phyloP scores from a whole-genome alignment of 2,888 invertebrate genomes.

The Heteropelma amictum region DNA sequence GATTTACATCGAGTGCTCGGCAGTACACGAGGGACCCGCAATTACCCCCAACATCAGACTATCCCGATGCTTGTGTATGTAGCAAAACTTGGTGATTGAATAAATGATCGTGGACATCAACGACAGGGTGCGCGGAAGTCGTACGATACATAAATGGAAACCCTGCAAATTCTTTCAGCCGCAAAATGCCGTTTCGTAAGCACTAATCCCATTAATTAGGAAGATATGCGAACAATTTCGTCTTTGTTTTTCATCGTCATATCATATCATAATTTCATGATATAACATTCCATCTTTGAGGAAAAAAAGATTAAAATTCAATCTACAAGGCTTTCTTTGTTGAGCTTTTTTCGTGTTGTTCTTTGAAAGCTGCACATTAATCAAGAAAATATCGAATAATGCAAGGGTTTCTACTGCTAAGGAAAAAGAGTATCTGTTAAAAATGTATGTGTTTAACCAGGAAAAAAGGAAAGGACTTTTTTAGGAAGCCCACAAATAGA shows the following conservation, averaged over 20 bases:
- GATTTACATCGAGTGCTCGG: constrained; percentile 35
- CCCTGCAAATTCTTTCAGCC: constrained; percentile 1
- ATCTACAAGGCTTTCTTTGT: neutral
- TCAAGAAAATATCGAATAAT: too few relatives aligned
- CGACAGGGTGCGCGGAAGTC: constrained; percentile 22
- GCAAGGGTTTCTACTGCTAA: neutral
- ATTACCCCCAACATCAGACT: constrained; percentile 1
- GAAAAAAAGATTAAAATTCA: too few relatives aligned
- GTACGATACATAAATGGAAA: constrained; percentile 13
- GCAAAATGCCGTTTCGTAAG: neutral
- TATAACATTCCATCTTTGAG: neutral
- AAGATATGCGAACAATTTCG: constrained; percentile 14
- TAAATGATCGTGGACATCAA: constrained; percentile 24
- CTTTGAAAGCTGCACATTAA: too few relatives aligned
- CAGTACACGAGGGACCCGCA: constrained; percentile 3
- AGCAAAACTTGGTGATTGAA: constrained; percentile 1
- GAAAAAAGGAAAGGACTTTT: too few relatives aligned
- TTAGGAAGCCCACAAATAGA: too few relatives aligned
- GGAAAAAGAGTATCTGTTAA: too few relatives aligned
- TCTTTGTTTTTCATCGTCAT: too few relatives aligned
- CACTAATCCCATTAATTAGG: constrained; percentile 31
- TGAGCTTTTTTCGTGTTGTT: too few relatives aligned
- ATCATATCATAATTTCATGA: neutral
- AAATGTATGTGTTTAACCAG: too few relatives aligned
- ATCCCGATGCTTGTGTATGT: constrained; percentile 1